phyloP scores from a whole-genome alignment of 2,888 invertebrate genomes.

The Venusia cambrica region DNA sequence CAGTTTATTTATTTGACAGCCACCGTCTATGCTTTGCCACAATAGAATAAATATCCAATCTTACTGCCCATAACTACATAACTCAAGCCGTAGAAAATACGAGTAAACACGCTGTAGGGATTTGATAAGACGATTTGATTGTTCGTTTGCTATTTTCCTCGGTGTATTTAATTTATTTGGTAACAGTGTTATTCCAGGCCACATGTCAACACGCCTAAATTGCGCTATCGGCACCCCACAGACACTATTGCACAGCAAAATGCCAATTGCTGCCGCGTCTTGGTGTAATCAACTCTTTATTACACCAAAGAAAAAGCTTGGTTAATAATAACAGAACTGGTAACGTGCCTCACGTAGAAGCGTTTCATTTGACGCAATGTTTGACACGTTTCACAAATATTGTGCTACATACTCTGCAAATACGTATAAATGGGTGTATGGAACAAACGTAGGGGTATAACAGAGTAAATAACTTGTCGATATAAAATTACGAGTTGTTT shows the following conservation, averaged over 20 bases:
- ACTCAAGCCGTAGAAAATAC: constrained; percentile 15
- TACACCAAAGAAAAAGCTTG: constrained; percentile 66
- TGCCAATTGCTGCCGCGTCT: constrained; percentile 51
- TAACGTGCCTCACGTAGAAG: constrained; percentile 74
- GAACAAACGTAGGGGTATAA: constrained; percentile 67
- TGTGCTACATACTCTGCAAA: constrained; percentile 71
- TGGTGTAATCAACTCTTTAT: constrained; percentile 74
- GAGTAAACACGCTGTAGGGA: constrained; percentile 18
- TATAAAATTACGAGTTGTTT: constrained; percentile 67
- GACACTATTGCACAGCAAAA: constrained; percentile 50
- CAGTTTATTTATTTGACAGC: constrained; percentile 25
- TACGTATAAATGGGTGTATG: constrained; percentile 61
- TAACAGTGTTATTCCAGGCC: constrained; percentile 29
- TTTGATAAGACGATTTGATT: constrained; percentile 21
- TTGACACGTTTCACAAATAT: constrained; percentile 79
- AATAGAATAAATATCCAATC: constrained; percentile 24
- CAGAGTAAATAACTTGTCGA: constrained; percentile 57
- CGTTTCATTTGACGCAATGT: constrained; percentile 66
- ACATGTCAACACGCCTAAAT: constrained; percentile 39
- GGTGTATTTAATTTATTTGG: constrained; percentile 19
- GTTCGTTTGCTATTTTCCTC: constrained; percentile 14
- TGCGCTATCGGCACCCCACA: constrained; percentile 63
- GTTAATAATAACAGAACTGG: constrained; percentile 64
- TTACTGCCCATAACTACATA: constrained; percentile 21
- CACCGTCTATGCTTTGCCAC: constrained; percentile 10